Base-by-base conservation (phyloP, 2,113 vertebrate genomes). In the Syngnathus floridae region DNA sequence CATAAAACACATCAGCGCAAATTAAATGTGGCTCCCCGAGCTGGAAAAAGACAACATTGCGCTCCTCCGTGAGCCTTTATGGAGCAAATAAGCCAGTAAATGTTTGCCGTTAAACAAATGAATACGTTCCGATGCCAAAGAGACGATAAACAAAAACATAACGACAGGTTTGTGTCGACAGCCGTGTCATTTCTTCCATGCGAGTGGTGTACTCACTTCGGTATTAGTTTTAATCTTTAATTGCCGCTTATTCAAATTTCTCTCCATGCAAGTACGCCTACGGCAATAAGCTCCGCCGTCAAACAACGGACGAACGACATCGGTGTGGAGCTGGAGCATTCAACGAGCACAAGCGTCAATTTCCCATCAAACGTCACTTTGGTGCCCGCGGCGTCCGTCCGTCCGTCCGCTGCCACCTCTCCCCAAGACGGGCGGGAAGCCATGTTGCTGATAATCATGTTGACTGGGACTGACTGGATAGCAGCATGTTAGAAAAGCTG, bases 401-500 rank as follows among this genome's bases (percentile, higher is more conserved):
- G 22, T 22, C 22, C 12, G 26, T 12, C 26, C 54, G 5, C 54
- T 6, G 54, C 54, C 13, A 35, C 51, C 10, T 26, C 10, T 12
- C 46, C n/a, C 17, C 12, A 55, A 5, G 52, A 31, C 59, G 76
- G 76, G 62, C 64, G 59, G 68, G 71, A 68, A 69, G 40, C 73
- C 75, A 31, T 76, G 46, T 73, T 11, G 58, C 66, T 73, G 76
- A 71, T 74, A 74, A 70, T 73, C 70, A 75, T 67, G 69, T 71
- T 68, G 81, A 82, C 73, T 37, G 56, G 68, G 68, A 81, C 82
- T 70, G 68, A 82, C 40, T 26, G 2, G 26, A 74, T 68, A 79
- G 67, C 77, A 85, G 72, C 77, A 54, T 78, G 82, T 74, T 80
- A 43, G 62, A 26, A 26, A 68, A 76, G 77, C 71, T 76, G 80